A percentile compares a stretch with the other conserved stretches of the same genome.
phyloP scores from a whole-genome alignment of 2,888 invertebrate species.

The Andricus quercusramuli region DNA sequence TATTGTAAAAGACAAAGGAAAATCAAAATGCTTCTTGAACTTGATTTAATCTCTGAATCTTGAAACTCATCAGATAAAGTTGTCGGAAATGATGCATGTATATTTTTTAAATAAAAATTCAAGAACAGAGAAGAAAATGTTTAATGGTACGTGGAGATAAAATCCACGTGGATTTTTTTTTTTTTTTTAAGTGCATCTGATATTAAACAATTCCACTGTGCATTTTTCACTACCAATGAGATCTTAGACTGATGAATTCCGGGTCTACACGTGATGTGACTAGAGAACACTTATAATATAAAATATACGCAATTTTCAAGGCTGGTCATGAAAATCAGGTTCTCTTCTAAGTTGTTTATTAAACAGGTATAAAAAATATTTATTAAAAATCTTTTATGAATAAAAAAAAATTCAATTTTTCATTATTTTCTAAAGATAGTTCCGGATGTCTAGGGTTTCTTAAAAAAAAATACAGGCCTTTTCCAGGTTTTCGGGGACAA shows the following conservation, averaged over 20 bases:
- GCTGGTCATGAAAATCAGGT: conserved; percentile 15
- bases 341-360: background rate
- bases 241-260: conserved; percentile 11
- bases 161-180: background rate
- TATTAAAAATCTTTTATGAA: background rate
- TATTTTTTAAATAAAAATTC: background rate
- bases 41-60: background rate
- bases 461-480: too few relatives aligned
- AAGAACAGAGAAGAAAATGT: conserved; percentile 21
- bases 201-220: conserved; percentile 18
- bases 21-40: background rate
- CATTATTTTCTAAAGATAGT: too few relatives aligned
- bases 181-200: conserved; percentile 9
- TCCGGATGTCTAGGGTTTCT: too few relatives aligned
- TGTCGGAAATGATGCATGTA: conserved; percentile 15
- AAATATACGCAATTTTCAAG: conserved; percentile 5
- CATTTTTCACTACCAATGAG: conserved; percentile 8
- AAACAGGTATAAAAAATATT: too few relatives aligned
- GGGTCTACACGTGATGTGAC: conserved; percentile 27
- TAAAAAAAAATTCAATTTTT: background rate
- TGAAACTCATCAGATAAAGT: conserved; percentile 11
- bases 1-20: background rate
- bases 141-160: conserved; percentile 3
- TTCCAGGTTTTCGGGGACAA: too few relatives aligned
- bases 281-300: conserved; percentile 12